Base-by-base conservation (phyloP, 2,888 invertebrate genomes). In the Hyles lineata region DNA sequence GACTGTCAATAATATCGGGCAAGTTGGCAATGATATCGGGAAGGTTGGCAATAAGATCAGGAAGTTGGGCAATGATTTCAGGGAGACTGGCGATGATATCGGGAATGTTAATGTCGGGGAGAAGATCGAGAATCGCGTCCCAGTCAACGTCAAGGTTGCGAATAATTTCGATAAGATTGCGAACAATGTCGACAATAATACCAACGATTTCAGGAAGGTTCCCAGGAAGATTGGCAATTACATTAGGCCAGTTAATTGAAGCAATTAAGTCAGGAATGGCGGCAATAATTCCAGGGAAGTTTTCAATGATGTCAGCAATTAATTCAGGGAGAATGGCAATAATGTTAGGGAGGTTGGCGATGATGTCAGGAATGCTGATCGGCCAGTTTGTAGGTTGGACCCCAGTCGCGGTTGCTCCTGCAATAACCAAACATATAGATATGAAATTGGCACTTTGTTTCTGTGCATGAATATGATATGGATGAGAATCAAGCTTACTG, bases 101-200 rank as follows among this genome's bases (percentile, higher is more conserved):
- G 9, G 21, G 55, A n/a, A 55, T n/a, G 63, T 67, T n/a, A 43
- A 67, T 50, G n/a, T 67, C 43, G 7, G 67, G 67, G 15, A 67
- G 17, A 9, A 19, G 43, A 23, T 50, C 67, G 6, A 23, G 35
- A 21, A 67, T 67, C 6, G 43, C 67, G 15, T 23, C 67, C 67
- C 67, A 67, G 67, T 67, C 17, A 15, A 43, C 23, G 21, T 67
- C 15, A 15, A n/a, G 55, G 55, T n/a, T 55, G 17, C 15, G 15
- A 50, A 43, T 50, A 43, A 67, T 15, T 5, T 21, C 63, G n/a
- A 15, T 32, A 5, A 63, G 1, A 11, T 21, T 21, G n/a, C 21
- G 9, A n/a, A 63, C 21, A 3, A 63, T 1, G 1, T 63, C 63
- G n/a, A 55, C 19, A 6, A n/a, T 19, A 19, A 19, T n/a, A 17